Evolutionary conservation across 2,113 vertebrate genomes (phyloP).

Genomic region (Nerophis ophidion): DNA sequence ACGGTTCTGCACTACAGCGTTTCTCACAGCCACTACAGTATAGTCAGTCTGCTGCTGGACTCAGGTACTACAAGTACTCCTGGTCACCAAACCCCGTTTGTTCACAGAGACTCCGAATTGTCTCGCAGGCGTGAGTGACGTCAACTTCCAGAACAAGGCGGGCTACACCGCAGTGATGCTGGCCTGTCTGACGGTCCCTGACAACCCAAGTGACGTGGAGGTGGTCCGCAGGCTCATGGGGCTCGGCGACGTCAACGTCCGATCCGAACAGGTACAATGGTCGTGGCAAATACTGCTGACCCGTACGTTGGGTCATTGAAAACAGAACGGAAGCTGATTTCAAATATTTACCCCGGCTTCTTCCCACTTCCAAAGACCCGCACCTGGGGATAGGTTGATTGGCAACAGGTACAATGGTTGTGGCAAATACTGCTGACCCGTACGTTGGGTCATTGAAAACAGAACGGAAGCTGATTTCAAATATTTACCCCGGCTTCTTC

Average conservation of each 20-base stretch:
- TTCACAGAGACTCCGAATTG: not conserved
- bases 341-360: too few relatives aligned
- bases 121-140: constrained; percentile 63
- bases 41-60: constrained; percentile 82
- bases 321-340: too few relatives aligned
- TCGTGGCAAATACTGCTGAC: not conserved
- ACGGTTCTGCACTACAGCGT: constrained; percentile 91
- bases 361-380: too few relatives aligned
- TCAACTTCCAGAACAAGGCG: constrained; percentile 83
- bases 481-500: too few relatives aligned
- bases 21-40: constrained; percentile 86
- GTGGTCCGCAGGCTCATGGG: constrained; percentile 84
- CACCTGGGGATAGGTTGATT: too few relatives aligned
- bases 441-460: too few relatives aligned
- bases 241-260: constrained; percentile 80
- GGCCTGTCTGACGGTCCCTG: constrained; percentile 78
- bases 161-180: constrained; percentile 92
- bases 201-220: constrained; percentile 80
- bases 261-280: constrained; percentile 79
- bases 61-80: constrained; percentile 71
- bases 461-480: too few relatives aligned
- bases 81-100: not conserved
- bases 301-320: too few relatives aligned
- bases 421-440: too few relatives aligned
- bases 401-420: too few relatives aligned